These are phyloP conservation scores for Hybognathus amarus DNA, from an alignment of 2,797 vertebrate genomes.

Conservation along the genomic window DNA sequence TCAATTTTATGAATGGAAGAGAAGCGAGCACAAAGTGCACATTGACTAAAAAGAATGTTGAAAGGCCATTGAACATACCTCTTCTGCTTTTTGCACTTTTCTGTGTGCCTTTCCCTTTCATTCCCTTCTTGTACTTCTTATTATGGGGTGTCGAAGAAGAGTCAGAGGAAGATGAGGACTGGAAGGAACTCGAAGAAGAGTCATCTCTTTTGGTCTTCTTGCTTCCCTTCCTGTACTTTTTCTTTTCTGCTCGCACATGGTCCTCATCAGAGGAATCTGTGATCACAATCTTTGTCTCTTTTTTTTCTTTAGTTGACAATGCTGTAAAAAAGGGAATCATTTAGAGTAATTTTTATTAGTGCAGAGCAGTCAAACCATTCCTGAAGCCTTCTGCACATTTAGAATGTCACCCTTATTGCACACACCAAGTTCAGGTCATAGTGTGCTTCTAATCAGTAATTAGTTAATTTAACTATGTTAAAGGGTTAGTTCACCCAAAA, in stretches of 20 bases:
- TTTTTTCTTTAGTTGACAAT: neutral
- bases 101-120: constrained; percentile 1
- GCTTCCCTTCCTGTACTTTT: constrained; percentile 1
- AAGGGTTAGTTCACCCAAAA: no score
- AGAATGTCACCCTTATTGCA: neutral
- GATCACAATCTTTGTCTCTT: constrained; percentile 2
- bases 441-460: neutral
- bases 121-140: constrained; percentile 1
- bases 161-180: neutral
- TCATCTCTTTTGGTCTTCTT: neutral
- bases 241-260: neutral
- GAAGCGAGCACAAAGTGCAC: neutral
- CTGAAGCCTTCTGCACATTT: neutral
- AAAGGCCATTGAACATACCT: constrained; percentile 3
- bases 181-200: neutral
- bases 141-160: neutral
- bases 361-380: neutral
- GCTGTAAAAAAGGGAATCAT: neutral
- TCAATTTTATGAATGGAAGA: neutral
- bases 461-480: no score
- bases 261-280: neutral
- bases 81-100: constrained; percentile 2
- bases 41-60: neutral
- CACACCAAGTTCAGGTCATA: neutral
- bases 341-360: neutral